These are phyloP conservation scores for Hydrolagus affinis DNA, from an alignment of 2,113 vertebrate genomes.

Conservation along the genomic window DNA sequence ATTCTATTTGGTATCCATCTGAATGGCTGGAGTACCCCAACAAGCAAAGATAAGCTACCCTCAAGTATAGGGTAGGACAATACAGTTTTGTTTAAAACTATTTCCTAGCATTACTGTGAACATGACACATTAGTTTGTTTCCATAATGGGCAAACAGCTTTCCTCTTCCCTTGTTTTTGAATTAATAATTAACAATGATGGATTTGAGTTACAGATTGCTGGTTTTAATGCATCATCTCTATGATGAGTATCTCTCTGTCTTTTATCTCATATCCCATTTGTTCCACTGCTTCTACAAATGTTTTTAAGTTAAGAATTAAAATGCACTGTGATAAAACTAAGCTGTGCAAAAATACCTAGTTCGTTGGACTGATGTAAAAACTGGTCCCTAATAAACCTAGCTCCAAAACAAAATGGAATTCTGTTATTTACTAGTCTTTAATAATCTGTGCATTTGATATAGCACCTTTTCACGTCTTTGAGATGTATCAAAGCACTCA, in stretches of 20 bases:
- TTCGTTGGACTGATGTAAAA: background rate
- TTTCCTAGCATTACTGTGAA: background rate
- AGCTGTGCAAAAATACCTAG: background rate
- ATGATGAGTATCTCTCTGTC: background rate
- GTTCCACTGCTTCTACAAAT: background rate
- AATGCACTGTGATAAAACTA: background rate
- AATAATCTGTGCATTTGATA: too few relatives aligned
- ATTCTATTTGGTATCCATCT: background rate
- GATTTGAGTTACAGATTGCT: background rate
- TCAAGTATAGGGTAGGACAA: background rate
- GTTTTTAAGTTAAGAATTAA: conserved; percentile 5
- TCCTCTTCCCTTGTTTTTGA: background rate
- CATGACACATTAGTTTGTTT: background rate
- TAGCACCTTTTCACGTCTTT: too few relatives aligned
- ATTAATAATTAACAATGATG: conserved; percentile 28
- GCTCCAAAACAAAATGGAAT: background rate
- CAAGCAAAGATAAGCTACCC: background rate
- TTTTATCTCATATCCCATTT: conserved; percentile 1
- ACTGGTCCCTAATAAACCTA: background rate
- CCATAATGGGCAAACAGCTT: background rate
- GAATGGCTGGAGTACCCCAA: background rate
- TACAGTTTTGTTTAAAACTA: background rate
- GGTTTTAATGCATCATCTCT: conserved; percentile 4
- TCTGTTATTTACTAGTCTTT: background rate
- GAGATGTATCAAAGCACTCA: too few relatives aligned